Evolutionary conservation across 2,888 invertebrate genomes (phyloP).

Genomic region (Dicyrtoma fusca): DNA sequence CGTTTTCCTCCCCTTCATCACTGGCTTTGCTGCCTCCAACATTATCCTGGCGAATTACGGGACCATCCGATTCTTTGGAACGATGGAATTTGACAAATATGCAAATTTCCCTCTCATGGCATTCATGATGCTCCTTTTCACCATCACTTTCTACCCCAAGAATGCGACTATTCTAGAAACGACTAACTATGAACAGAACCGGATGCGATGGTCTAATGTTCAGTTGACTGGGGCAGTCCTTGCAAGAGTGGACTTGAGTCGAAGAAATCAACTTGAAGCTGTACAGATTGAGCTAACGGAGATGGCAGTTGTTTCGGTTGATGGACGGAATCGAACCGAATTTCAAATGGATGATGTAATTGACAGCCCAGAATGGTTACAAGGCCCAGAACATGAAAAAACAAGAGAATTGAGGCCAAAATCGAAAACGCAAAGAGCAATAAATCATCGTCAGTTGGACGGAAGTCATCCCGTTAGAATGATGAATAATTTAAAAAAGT

Average conservation of each 20-base stretch:
- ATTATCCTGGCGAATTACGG: background rate
- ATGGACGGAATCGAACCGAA: too few species aligned
- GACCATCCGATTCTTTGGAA: background rate
- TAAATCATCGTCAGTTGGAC: too few species aligned
- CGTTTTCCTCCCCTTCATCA: background rate
- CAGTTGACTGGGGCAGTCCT: background rate
- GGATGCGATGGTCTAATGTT: background rate
- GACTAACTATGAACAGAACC: background rate
- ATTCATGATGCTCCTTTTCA: background rate
- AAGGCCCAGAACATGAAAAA: too few species aligned
- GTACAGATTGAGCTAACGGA: too few species aligned
- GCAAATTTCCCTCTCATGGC: conserved; percentile 6
- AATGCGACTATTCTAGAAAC: background rate
- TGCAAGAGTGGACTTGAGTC: too few species aligned
- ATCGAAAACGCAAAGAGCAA: too few species aligned
- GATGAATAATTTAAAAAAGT: background rate
- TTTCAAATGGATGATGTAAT: too few species aligned
- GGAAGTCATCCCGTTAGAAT: too few species aligned
- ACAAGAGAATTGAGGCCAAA: too few species aligned
- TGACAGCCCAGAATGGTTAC: too few species aligned
- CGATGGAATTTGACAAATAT: conserved; percentile 1
- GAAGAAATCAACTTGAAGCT: too few species aligned
- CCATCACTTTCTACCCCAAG: background rate
- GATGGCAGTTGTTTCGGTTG: too few species aligned
- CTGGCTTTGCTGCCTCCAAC: background rate